Base-by-base conservation (phyloP, 30 jellyfish, hydroid and myxozoan genomes). In the Aurelia aurita region DNA sequence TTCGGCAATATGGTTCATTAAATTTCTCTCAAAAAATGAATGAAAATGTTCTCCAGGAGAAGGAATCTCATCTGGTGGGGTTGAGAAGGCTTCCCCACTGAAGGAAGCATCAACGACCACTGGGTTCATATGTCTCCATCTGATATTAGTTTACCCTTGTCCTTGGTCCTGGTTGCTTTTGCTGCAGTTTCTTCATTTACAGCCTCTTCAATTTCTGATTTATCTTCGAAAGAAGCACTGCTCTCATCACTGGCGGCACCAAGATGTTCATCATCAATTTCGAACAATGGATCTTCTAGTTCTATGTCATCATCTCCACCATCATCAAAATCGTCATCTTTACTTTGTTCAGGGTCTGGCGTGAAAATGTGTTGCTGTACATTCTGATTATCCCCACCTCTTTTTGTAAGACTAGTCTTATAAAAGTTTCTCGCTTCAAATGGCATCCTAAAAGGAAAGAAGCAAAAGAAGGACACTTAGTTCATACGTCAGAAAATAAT, bases 101-200 rank as follows among this genome's bases (percentile, higher is more conserved):
- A 60, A 11, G 13, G 73, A 60, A 10, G 73, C 13, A 60, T 60
- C 73, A 9, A 60, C 80, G 14, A 29, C 23, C 15, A 68, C 62
- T 68, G 62, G 62, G 70, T 68, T 68, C 80, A 26, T 31, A 31
- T 68, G 80, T 18, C 80, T 68, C 66, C 80, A 26, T 28, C 80
- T 68, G 62, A 26, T 69, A 15, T 31, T 68, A 14, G 80, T 29
- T 68, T 60, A 10, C 13, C 29, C 73, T n/a, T n/a, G n/a, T n/a
- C n/a, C n/a, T n/a, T n/a, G n/a, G n/a, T n/a, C n/a, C n/a, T n/a
- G n/a, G 10, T 22, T 68, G 80, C 28, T 68, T 68, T 68, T 68
- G 70, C 15, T 35, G 27, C 35, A 61, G 35, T 23, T 26, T 61
- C 25, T 61, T 9, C 74, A 61, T 20, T 10, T 26, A 10, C 74